Base-by-base conservation (phyloP, 1,140 invertebrate genomes). In the Spodoptera frugiperda region DNA sequence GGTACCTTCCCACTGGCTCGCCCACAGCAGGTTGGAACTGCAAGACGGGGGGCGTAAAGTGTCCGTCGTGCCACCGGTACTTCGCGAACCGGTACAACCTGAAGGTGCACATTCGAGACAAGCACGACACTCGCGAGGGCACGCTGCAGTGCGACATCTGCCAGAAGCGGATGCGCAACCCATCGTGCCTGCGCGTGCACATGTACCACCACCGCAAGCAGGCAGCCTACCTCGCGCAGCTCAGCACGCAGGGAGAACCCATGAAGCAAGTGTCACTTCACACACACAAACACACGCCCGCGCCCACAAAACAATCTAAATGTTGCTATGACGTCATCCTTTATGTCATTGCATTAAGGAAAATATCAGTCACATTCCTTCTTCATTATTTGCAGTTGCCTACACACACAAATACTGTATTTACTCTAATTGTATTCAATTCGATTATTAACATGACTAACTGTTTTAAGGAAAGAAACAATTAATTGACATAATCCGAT, bases 81-180 rank as follows among this genome's bases (percentile, higher is more conserved):
- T 96, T 96, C 86, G 95, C 95, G n/a, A 96, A 95, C 86, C 94
- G 95, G 12, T 95, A 95, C 90, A 96, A 95, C 84, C 82, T 96
- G 79, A 95, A 95, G 84, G 94, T 95, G n/a, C 95, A 96, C 84
- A 94, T 95, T 67, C 89, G 95, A 3, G 95, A 96, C 84, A 95
- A 95, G 82, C 95, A 95, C 80, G 95, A 95, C 84, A 94, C 92
- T 0, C 91, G 94, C 68, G 94, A 94, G 76, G 93, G 92, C 17
- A 93, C 93, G 3, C 84, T 95, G 17, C 94, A 95, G 77, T 96
- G 95, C 87, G 89, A 94, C 39, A 92, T 95, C 55, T 96, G 95
- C 79, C 94, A 95, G 75, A 95, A 95, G 80, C 90, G 92, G 10
- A 95, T 95, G 95, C 86, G 95, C 14, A 95, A 96, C 79, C 94